Evolutionary conservation across 2,888 invertebrate genomes (phyloP), one percentile per base, ranked within the genome.

Genomic region (Acholoe squamosa): DNA sequence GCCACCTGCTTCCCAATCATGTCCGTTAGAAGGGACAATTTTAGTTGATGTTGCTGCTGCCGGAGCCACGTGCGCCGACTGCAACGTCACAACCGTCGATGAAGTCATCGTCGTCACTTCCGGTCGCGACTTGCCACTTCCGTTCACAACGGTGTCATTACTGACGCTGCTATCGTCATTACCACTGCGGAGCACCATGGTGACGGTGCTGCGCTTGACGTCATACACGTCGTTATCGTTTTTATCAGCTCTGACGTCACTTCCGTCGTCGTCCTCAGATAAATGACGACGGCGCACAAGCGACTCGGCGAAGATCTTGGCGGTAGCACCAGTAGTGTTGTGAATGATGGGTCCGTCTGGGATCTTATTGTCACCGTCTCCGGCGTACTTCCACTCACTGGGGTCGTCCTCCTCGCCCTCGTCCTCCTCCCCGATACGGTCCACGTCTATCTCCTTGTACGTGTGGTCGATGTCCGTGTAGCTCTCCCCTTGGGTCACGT

Each of bases 401-500:
- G 86, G 86, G 86, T 84, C 84, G 43, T 86, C 86, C 31, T 86
- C 86, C 86, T 86, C 86, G 5, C 54, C 86, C 56, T 86, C 86
- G 86, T 86, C 86, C 86, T 86, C 86, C 54, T 86, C 86, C 28
- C 86, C 86, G 56, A 86, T 86, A 19, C 86, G 86, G 86, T 86
- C 86, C 52, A 86, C 86, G 28, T 86, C 86, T 25, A 86, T 86
- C 56, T 86, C 86, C 80, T 80, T 80, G 80, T 34, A 80, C 28
- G 5, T 28, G 76, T 31, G 76, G 33, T 86, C 86, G n/a, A 10
- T 51, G 25, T 84, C 84, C 0, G 52, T 54, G 33, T 86, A 86
- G 31, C 86, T 54, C 28, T 86, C 86, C 12, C 86, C 56, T 19
- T 86, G 86, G 0, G 86, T 54, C 25, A 28, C 86, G 33, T 56